phyloP scores from a whole-genome alignment of 2,888 invertebrate genomes.

The Margaritifera margaritifera region DNA sequence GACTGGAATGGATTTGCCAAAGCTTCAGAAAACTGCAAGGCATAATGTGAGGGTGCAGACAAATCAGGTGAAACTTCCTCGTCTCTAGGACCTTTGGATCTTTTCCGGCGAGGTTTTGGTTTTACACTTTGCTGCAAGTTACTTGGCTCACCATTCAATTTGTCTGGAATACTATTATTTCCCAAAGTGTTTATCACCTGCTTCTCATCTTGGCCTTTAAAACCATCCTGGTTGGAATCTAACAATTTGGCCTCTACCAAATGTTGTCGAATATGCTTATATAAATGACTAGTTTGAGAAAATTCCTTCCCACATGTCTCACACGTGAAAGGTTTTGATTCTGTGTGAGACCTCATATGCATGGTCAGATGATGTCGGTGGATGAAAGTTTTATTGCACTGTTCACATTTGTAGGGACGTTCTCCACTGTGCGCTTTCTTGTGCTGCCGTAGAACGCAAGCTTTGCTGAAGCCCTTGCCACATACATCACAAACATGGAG shows the following conservation, averaged over 20 bases:
- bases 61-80: too few species aligned
- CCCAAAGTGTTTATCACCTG: too few species aligned
- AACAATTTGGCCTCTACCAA: slow-evolving; percentile 18
- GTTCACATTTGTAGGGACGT: slow-evolving; percentile 43
- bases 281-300: slow-evolving; percentile 42
- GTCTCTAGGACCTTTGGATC: too few species aligned
- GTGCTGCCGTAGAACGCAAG: slow-evolving; percentile 48
- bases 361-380: slow-evolving; percentile 50
- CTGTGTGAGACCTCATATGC: slow-evolving; percentile 40
- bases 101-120: too few species aligned
- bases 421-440: slow-evolving; percentile 45
- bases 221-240: too few species aligned
- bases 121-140: too few species aligned
- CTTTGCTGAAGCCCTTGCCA: slow-evolving; percentile 48
- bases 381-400: slow-evolving; percentile 45
- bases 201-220: too few species aligned
- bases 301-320: slow-evolving; percentile 39
- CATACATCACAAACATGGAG: slow-evolving; percentile 45
- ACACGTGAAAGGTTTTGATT: slow-evolving; percentile 32
- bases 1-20: too few species aligned
- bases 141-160: too few species aligned
- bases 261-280: slow-evolving; percentile 37
- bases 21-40: too few species aligned
- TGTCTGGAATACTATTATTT: too few species aligned
- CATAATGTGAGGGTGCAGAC: too few species aligned